Evolutionary conservation across 2,113 vertebrate species (phyloP).

Genomic region (Planiliza haematocheilus): DNA sequence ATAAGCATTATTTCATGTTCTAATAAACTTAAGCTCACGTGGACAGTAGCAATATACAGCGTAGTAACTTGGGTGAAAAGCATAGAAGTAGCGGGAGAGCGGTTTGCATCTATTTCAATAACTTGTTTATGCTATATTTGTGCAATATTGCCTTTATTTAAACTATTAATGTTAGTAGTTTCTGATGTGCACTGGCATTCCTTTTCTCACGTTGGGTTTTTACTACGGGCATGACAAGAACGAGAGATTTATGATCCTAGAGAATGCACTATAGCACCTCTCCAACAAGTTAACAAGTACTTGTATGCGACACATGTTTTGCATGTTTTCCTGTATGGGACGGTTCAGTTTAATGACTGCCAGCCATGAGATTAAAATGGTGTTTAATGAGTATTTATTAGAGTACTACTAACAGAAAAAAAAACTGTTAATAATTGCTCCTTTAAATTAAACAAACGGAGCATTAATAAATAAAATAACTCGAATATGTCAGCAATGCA

Average conservation of each 20-base stretch:
- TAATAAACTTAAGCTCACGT: constrained; percentile 20
- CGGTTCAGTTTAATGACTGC: constrained; percentile 24
- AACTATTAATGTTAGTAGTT: constrained; percentile 26
- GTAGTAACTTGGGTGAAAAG: constrained; percentile 16
- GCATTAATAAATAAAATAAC: constrained; percentile 6
- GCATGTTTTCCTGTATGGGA: background rate
- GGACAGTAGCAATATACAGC: constrained; percentile 32
- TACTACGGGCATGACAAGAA: background rate
- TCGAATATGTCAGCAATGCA: constrained; percentile 55
- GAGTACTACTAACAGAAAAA: too few species aligned
- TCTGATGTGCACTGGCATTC: constrained; percentile 38
- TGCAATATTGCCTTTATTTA: constrained; percentile 69
- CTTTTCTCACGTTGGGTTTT: constrained; percentile 19
- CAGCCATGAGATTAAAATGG: constrained; percentile 30
- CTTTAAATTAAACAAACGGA: constrained; percentile 4
- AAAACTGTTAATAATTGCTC: background rate
- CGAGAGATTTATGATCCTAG: background rate
- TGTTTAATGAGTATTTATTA: background rate
- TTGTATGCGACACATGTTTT: constrained; percentile 11
- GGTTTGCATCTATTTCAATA: constrained; percentile 20
- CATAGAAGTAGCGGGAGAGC: constrained; percentile 34
- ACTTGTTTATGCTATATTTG: constrained; percentile 49
- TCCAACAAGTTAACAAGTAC: constrained; percentile 5
- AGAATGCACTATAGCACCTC: constrained; percentile 48
- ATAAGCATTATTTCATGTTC: constrained; percentile 24